A percentile compares a stretch with the other conserved stretches of the same genome.
Evolutionary conservation across 2,888 invertebrate species (phyloP).

Genomic region (Leptura quadrifasciata): DNA sequence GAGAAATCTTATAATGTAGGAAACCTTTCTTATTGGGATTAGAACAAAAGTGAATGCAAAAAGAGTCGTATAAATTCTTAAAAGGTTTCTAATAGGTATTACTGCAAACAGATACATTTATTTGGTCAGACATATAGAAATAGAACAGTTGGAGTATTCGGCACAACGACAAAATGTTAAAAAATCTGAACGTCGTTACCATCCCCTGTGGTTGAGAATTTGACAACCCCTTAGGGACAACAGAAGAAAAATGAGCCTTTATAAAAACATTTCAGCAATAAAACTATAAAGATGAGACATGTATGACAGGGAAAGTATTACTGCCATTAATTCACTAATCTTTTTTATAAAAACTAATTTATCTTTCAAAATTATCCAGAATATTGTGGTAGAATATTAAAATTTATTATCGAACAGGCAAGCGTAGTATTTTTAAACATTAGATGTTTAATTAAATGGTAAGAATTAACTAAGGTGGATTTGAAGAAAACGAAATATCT

Average conservation of each 20-base stretch:
- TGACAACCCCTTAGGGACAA: constrained; percentile 70
- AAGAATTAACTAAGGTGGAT: too few relatives aligned
- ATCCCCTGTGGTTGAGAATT: constrained; percentile 62
- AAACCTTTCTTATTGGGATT: constrained; percentile 67
- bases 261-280: constrained; percentile 73
- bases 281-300: constrained; percentile 70
- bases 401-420: too few relatives aligned
- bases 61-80: constrained; percentile 43
- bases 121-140: constrained; percentile 24
- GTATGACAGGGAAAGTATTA: constrained; percentile 62
- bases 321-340: constrained; percentile 53
- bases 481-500: too few relatives aligned
- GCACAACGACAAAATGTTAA: constrained; percentile 45
- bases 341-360: constrained; percentile 34
- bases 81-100: constrained; percentile 50
- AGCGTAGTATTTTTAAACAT: too few relatives aligned
- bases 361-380: constrained; percentile 10
- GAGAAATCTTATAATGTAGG: constrained; percentile 66
- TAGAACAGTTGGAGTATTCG: constrained; percentile 19
- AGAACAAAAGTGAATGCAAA: constrained; percentile 57
- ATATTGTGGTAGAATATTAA: not conserved
- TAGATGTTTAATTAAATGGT: too few relatives aligned
- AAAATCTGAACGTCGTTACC: constrained; percentile 53
- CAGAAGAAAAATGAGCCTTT: constrained; percentile 72
- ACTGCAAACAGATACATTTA: constrained; percentile 28